Percentiles rank a stretch among this genome's conserved stretches.
Conservation (phyloP, 2,113 vertebrate genomes). For the Anas platyrhynchos region DNA sequence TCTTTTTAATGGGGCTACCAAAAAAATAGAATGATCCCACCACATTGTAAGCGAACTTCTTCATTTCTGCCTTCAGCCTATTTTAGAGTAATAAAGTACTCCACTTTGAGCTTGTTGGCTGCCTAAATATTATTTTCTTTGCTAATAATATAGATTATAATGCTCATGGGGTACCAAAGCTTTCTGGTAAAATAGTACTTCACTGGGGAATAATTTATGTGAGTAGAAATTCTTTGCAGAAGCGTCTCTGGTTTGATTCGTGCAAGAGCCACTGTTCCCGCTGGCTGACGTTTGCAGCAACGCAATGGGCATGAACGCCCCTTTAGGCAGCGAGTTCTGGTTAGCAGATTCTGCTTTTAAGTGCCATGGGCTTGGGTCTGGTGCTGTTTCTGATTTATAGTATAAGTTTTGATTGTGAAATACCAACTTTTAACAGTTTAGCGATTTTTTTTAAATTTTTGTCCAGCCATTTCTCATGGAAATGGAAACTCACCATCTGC, state of each 20-base stretch:
- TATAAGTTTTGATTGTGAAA: neutral
- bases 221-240: neutral
- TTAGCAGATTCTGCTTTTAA: neutral
- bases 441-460: neutral
- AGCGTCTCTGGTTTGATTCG: neutral
- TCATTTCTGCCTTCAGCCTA: neutral
- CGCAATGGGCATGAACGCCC: neutral
- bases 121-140: neutral
- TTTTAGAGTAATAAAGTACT: neutral
- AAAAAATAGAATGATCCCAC: neutral
- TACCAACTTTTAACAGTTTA: neutral
- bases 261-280: accelerated
- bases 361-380: neutral
- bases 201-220: neutral
- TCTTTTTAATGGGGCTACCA: neutral
- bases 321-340: neutral
- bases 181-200: neutral
- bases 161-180: neutral
- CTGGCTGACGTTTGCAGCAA: neutral
- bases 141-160: neutral
- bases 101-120: neutral
- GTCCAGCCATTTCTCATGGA: neutral
- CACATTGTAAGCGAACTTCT: neutral
- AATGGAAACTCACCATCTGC: neutral
- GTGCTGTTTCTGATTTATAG: neutral